phyloP scores from a whole-genome alignment of 2,797 vertebrate genomes.

The Urophycis tenuis region DNA sequence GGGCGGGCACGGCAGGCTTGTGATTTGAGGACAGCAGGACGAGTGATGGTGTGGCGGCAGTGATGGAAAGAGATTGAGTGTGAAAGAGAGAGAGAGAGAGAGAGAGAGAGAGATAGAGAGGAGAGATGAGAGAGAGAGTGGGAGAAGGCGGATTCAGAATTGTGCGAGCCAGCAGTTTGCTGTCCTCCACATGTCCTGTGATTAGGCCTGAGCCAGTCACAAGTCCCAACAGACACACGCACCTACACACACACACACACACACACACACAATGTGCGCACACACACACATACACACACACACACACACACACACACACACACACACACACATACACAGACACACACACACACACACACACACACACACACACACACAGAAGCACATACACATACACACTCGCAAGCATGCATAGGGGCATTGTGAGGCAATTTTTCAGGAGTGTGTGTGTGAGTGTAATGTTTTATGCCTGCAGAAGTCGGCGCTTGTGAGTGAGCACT shows the following conservation, averaged over 20 bases:
- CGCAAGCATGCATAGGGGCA: too few species aligned
- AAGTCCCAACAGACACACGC: background rate
- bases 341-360: too few species aligned
- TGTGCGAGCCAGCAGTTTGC: constrained; percentile 14
- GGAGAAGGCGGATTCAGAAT: constrained; percentile 33
- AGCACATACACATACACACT: too few species aligned
- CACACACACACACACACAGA: too few species aligned
- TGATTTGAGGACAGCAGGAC: background rate
- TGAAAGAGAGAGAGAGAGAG: constrained; percentile 10
- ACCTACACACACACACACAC: background rate
- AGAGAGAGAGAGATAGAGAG: constrained; percentile 1
- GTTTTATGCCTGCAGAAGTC: too few species aligned
- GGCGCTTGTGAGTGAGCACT: too few species aligned
- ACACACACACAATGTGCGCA: too few species aligned
- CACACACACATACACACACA: too few species aligned
- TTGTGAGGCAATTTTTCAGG: too few species aligned
- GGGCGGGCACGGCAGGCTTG: background rate
- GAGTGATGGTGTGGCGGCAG: background rate
- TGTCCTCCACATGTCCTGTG: background rate
- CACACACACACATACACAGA: too few species aligned
- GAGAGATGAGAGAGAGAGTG: background rate
- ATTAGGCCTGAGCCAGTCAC: constrained; percentile 5
- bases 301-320: too few species aligned
- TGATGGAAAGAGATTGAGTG: constrained; percentile 12
- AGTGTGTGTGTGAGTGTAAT: too few species aligned